Percentiles rank a stretch among this genome's conserved stretches.
phyloP scores from a whole-genome alignment of 2,113 vertebrate species.

The Brachionichthys hirsutus region DNA sequence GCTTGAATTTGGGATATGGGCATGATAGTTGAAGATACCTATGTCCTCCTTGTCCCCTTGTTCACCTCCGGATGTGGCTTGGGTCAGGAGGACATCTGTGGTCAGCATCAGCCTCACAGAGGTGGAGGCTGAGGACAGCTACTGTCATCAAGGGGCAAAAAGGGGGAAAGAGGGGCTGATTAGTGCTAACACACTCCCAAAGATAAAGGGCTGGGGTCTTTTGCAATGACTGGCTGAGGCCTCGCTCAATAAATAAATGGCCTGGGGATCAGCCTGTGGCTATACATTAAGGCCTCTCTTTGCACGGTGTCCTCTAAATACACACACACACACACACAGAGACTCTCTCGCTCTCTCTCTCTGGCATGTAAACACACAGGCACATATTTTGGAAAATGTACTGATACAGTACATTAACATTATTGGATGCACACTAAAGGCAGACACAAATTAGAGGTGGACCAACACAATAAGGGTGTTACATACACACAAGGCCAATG shows the following conservation, averaged over 20 bases:
- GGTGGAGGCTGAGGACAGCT: slow-evolving; percentile 85
- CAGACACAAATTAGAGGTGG: slow-evolving; percentile 61
- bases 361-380: slow-evolving; percentile 24
- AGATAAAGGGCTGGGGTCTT: slow-evolving; percentile 82
- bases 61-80: slow-evolving; percentile 61
- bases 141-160: slow-evolving; percentile 88
- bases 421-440: slow-evolving; percentile 23
- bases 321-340: slow-evolving; percentile 17
- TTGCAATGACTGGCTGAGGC: slow-evolving; percentile 49
- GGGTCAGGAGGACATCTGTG: slow-evolving; percentile 84
- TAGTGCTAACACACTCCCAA: slow-evolving; percentile 73
- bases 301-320: slow-evolving; percentile 66
- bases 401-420: slow-evolving; percentile 23
- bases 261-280: slow-evolving; percentile 71
- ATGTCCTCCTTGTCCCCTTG: slow-evolving; percentile 71
- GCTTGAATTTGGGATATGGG: slow-evolving; percentile 34
- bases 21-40: slow-evolving; percentile 6
- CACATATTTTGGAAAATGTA: slow-evolving; percentile 41
- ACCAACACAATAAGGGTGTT: slow-evolving; percentile 29
- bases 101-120: slow-evolving; percentile 72
- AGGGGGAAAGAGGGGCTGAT: slow-evolving; percentile 75
- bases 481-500: slow-evolving; percentile 12
- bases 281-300: slow-evolving; percentile 83
- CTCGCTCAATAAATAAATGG: slow-evolving; percentile 39
- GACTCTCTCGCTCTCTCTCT: not conserved